Percentiles rank a stretch among this genome's conserved stretches.
These are phyloP conservation scores for Brachycybe producta DNA, from an alignment of 2,888 invertebrate genomes.

Conservation along the genomic window DNA sequence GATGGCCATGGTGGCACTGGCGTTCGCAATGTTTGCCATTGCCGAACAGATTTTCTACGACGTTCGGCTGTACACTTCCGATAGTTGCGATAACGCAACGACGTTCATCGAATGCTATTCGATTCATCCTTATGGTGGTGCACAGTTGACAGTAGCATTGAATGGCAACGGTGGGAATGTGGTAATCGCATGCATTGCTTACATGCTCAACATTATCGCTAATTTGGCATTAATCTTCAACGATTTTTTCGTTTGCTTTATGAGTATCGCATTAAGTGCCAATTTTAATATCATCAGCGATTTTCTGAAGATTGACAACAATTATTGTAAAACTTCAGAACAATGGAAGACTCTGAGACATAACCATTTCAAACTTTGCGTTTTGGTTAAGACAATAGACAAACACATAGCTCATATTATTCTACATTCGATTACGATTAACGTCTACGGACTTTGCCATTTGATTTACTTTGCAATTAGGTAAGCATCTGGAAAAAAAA, in stretches of 20 bases:
- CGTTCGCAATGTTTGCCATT: background rate
- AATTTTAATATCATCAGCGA: constrained; percentile 1
- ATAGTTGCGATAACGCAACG: constrained; percentile 1
- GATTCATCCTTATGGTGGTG: background rate
- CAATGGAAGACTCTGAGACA: constrained; percentile 1
- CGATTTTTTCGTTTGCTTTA: background rate
- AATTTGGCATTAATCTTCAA: constrained; percentile 6
- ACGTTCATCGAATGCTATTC: background rate
- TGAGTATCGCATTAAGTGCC: constrained; percentile 4
- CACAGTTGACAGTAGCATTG: background rate
- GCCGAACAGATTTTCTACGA: background rate
- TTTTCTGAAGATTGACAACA: background rate
- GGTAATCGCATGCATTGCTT: background rate
- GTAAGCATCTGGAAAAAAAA: no score
- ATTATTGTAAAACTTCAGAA: background rate
- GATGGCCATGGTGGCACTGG: background rate
- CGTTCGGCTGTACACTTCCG: background rate
- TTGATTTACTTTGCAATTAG: constrained; percentile 8
- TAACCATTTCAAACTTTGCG: background rate
- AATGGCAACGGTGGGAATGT: background rate
- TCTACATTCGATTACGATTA: constrained; percentile 3
- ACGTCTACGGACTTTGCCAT: constrained; percentile 9
- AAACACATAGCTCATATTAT: background rate
- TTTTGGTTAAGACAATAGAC: background rate
- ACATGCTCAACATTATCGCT: background rate